Percentiles rank a stretch among this genome's conserved stretches.
Evolutionary conservation across 2,888 invertebrate species (phyloP).

Genomic region (Dasysyrphus tricinctus): DNA sequence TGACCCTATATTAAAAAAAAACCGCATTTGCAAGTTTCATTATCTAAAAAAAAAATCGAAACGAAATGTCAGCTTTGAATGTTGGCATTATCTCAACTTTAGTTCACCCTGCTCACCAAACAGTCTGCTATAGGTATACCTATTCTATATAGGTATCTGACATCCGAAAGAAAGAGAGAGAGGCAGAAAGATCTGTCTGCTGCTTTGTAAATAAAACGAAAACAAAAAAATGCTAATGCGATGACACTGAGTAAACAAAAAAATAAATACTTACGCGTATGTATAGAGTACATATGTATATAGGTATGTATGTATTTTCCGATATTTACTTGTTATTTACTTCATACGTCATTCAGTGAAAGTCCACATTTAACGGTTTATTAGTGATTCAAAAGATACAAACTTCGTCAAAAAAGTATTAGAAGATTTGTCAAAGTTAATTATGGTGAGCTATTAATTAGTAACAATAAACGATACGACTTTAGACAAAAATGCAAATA

Average conservation of each 20-base stretch:
- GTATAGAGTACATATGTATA: not conserved
- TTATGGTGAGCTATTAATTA: not conserved
- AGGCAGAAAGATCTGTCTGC: conserved; percentile 4
- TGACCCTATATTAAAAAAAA: not conserved
- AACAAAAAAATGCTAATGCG: not conserved
- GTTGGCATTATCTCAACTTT: conserved; percentile 16
- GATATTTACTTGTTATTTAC: conserved; percentile 2
- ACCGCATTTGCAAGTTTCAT: not conserved
- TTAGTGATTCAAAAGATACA: not conserved
- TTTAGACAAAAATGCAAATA: not conserved
- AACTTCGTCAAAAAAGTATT: not conserved
- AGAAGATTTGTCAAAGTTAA: not conserved
- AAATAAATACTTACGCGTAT: not conserved
- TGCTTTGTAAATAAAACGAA: not conserved
- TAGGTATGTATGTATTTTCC: not conserved
- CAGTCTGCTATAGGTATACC: not conserved
- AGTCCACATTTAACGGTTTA: not conserved
- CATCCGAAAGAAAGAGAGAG: not conserved
- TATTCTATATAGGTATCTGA: not conserved
- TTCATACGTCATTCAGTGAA: not conserved
- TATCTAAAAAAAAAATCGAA: not conserved
- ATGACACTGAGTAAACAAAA: not conserved
- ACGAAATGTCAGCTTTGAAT: conserved; percentile 7
- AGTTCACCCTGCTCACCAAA: not conserved
- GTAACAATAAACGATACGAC: not conserved